These are phyloP conservation scores for Zaprionus inermis DNA, from an alignment of 1,140 invertebrate genomes.

Conservation along the genomic window DNA sequence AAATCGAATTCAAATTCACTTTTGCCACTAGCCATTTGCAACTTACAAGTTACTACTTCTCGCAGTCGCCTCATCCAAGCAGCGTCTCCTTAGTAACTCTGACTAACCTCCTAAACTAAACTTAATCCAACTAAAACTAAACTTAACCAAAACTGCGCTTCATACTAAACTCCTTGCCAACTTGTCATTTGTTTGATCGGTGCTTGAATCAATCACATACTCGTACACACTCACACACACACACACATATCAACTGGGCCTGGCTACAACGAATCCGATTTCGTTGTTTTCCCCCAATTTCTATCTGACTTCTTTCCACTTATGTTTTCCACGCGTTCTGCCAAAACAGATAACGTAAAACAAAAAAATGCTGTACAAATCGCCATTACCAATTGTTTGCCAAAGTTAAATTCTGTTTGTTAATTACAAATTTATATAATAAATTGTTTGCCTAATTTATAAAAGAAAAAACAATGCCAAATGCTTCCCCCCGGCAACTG, in stretches of 20 bases:
- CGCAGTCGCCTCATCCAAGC: slow-evolving; percentile 33
- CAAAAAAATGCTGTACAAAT: slow-evolving; percentile 17
- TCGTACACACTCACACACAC: neutral
- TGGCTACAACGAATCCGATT: neutral
- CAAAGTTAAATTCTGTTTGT: slow-evolving; percentile 50
- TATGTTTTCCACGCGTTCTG: slow-evolving; percentile 4
- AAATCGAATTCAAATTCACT: slow-evolving; percentile 21
- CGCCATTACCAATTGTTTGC: slow-evolving; percentile 69
- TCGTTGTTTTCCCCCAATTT: too few species aligned
- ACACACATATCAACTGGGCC: slow-evolving; percentile 19
- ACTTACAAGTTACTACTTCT: slow-evolving; percentile 18
- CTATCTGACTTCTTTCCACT: slow-evolving; percentile 2
- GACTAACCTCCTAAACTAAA: slow-evolving; percentile 19
- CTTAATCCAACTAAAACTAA: slow-evolving; percentile 6
- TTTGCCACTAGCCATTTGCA: slow-evolving; percentile 8
- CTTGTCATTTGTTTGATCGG: slow-evolving; percentile 10
- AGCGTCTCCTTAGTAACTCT: slow-evolving; percentile 30
- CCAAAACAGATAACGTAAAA: neutral
- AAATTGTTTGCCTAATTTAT: slow-evolving; percentile 47
- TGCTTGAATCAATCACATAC: slow-evolving; percentile 4
- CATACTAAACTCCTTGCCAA: slow-evolving; percentile 6
- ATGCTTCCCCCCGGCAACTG: slow-evolving; percentile 25
- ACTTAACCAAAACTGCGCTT: slow-evolving; percentile 27
- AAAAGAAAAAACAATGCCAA: slow-evolving; percentile 46
- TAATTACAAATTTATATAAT: slow-evolving; percentile 27